Percentiles rank a stretch among this genome's conserved stretches.
These are phyloP conservation scores for Ornithoptera priamus DNA, from an alignment of 2,888 invertebrate genomes.

Conservation along the genomic window DNA sequence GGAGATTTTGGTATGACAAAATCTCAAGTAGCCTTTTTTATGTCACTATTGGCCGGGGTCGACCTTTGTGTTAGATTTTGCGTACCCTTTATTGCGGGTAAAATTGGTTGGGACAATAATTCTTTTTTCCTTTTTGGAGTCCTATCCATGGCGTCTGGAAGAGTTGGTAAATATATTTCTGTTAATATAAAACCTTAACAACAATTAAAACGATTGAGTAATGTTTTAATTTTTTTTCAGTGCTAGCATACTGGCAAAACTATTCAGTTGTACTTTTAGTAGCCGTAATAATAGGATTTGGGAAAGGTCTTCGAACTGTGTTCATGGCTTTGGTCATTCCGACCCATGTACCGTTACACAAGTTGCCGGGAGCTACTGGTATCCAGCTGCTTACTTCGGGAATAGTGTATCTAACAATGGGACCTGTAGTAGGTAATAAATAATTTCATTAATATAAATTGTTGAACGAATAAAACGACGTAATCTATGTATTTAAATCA, in stretches of 20 bases:
- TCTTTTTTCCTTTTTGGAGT: conserved; percentile 86
- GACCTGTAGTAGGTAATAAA: conserved; percentile 83
- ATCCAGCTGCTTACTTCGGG: conserved; percentile 85
- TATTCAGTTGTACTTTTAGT: conserved; percentile 78
- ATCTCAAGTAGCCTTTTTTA: conserved; percentile 82
- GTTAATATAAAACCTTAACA: conserved; percentile 6
- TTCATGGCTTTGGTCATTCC: conserved; percentile 88
- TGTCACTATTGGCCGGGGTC: conserved; percentile 84
- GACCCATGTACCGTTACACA: conserved; percentile 84
- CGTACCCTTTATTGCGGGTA: conserved; percentile 84
- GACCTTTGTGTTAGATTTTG: conserved; percentile 84
- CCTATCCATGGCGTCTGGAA: conserved; percentile 82
- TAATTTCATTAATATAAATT: background rate
- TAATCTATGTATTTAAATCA: background rate
- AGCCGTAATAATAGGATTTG: conserved; percentile 84
- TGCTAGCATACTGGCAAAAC: conserved; percentile 81
- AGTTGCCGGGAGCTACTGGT: conserved; percentile 85
- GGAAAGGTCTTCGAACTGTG: conserved; percentile 86
- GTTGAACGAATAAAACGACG: background rate
- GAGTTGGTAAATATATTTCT: conserved; percentile 76
- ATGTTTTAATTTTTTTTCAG: conserved; percentile 53
- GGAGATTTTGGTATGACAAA: conserved; percentile 82
- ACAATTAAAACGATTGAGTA: conserved; percentile 1
- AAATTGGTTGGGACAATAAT: conserved; percentile 85
- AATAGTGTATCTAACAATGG: conserved; percentile 80